phyloP scores from a whole-genome alignment of 2,888 invertebrate genomes.

The Drosophila percnosoma region DNA sequence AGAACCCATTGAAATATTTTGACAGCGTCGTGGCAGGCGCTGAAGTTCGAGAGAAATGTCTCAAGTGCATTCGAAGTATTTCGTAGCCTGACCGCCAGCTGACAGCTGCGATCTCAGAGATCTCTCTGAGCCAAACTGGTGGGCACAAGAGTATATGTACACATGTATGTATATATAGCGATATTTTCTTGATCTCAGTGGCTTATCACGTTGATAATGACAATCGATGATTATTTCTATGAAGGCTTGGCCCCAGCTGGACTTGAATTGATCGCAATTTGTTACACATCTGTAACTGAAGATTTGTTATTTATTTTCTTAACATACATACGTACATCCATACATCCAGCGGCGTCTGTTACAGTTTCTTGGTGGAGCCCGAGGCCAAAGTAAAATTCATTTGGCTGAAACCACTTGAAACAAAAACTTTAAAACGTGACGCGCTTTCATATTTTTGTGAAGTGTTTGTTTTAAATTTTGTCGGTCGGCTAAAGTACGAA shows the following conservation, averaged over 20 bases:
- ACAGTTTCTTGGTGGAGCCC: conserved; percentile 39
- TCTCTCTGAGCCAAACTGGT: conserved; percentile 15
- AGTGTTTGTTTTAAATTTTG: conserved; percentile 71
- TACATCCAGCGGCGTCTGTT: conserved; percentile 43
- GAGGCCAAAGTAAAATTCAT: conserved; percentile 27
- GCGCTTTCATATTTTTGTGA: conserved; percentile 51
- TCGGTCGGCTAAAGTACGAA: conserved; percentile 52
- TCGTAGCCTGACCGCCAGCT: conserved; percentile 61
- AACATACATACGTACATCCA: conserved; percentile 38
- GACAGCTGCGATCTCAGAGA: conserved; percentile 65
- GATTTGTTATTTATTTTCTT: conserved; percentile 55
- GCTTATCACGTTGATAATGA: conserved; percentile 70
- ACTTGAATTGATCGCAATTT: conserved; percentile 59
- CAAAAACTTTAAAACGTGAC: conserved; percentile 61
- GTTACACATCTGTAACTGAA: conserved; percentile 65
- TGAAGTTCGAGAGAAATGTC: conserved; percentile 80
- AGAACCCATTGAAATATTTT: conserved; percentile 75
- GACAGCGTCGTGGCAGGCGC: conserved; percentile 78
- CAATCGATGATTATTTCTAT: conserved; percentile 48
- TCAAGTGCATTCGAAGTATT: conserved; percentile 79
- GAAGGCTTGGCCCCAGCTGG: conserved; percentile 55
- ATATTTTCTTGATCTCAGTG: conserved; percentile 33
- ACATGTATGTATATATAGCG: not conserved
- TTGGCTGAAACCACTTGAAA: conserved; percentile 55
- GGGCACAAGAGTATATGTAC: conserved; percentile 11